phyloP scores from a whole-genome alignment of 2,888 invertebrate genomes.

The Rambutsinella grinnellia region DNA sequence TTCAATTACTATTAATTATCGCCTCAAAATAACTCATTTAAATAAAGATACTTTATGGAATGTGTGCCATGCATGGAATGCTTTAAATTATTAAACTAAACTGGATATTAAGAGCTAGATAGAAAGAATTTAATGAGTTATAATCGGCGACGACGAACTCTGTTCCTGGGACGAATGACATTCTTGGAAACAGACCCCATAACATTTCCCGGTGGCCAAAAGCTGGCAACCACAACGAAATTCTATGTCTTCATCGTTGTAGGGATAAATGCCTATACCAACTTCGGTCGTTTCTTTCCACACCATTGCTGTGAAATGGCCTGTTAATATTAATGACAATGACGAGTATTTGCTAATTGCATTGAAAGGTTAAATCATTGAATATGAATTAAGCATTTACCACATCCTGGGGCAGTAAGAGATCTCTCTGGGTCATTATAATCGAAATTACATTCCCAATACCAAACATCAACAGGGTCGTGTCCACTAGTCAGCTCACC shows the following conservation, averaged over 20 bases:
- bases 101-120: no score
- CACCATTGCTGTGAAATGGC: slow-evolving; percentile 37
- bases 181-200: slow-evolving; percentile 36
- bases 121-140: no score
- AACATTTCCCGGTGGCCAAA: slow-evolving; percentile 38
- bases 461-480: slow-evolving; percentile 41
- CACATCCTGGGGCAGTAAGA: slow-evolving; percentile 33
- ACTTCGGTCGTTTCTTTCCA: slow-evolving; percentile 38
- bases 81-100: no score
- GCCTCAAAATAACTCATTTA: no score
- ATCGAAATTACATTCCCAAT: slow-evolving; percentile 33
- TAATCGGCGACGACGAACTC: slow-evolving; percentile 29
- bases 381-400: slow-evolving; percentile 2
- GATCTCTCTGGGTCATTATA: slow-evolving; percentile 36
- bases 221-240: slow-evolving; percentile 28
- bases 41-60: no score
- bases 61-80: no score
- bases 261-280: slow-evolving; percentile 27
- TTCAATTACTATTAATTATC: no score
- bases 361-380: no score
- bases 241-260: slow-evolving; percentile 22
- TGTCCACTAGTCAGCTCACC: slow-evolving; percentile 14
- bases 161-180: slow-evolving; percentile 23
- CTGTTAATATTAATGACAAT: slow-evolving; percentile 1
- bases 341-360: no score